These are phyloP conservation scores for Marmota monax DNA, from an alignment of 2,113 vertebrate species.

Conservation along the genomic window DNA sequence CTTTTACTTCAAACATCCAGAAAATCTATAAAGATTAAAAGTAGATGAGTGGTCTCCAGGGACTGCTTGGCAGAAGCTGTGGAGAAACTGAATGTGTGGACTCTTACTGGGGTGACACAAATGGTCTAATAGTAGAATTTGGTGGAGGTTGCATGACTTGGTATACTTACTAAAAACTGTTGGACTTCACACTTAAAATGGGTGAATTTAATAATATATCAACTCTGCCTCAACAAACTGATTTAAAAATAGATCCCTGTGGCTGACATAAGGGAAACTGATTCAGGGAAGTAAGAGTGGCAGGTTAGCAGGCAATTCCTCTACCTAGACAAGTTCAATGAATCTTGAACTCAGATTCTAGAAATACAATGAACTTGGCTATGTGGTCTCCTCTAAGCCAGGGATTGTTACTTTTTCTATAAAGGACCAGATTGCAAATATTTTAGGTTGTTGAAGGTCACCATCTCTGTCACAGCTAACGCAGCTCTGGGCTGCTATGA, in stretches of 20 bases:
- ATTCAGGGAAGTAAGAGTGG: not conserved
- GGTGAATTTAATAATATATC: not conserved
- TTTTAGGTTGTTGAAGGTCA: not conserved
- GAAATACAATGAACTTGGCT: not conserved
- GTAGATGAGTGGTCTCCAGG: not conserved
- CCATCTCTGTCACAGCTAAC: accelerated
- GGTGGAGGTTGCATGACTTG: not conserved
- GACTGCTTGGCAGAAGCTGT: not conserved
- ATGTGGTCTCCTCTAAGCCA: not conserved
- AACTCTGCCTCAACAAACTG: not conserved
- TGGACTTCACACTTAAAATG: not conserved
- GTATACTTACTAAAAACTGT: not conserved
- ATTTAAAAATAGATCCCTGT: not conserved
- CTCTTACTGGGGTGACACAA: not conserved
- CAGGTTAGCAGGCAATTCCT: not conserved
- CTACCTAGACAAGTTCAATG: not conserved
- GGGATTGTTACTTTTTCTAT: not conserved
- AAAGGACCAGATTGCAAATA: not conserved
- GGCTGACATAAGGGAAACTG: not conserved
- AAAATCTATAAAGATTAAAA: not conserved
- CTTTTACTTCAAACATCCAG: not conserved
- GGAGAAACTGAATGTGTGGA: not conserved
- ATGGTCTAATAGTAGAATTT: not conserved
- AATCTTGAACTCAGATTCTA: not conserved
- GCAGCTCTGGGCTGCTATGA: too few species aligned